Conservation (phyloP, 1,140 invertebrate genomes). For the Pseudomyrmex gracilis region DNA sequence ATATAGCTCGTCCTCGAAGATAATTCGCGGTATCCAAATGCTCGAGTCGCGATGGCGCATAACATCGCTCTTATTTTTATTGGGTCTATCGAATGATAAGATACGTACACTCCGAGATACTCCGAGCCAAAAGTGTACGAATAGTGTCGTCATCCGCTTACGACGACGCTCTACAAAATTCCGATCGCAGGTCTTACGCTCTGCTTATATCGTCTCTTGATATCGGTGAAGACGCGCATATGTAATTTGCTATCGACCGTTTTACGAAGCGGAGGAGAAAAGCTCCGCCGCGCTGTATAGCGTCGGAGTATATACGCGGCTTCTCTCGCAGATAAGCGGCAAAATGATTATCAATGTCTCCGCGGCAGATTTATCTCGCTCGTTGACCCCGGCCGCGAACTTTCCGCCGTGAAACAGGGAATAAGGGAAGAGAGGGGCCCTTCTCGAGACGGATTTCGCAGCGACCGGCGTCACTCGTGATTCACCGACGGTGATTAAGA, state of each 20-base stretch:
- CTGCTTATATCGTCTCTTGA: conserved; percentile 64
- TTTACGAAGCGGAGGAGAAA: conserved; percentile 48
- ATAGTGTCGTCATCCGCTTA: neutral
- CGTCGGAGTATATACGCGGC: neutral
- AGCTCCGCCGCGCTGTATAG: neutral
- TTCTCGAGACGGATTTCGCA: conserved; percentile 45
- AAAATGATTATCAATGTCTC: conserved; percentile 55
- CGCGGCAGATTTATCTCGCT: conserved; percentile 45
- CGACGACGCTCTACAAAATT: conserved; percentile 57
- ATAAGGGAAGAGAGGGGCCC: neutral
- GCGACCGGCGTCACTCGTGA: conserved; percentile 51
- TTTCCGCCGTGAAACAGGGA: conserved; percentile 18
- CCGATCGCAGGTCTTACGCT: conserved; percentile 47
- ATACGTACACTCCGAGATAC: no score
- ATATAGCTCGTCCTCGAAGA: neutral
- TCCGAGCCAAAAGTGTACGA: neutral
- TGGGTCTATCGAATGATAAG: conserved; percentile 14
- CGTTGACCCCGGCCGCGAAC: conserved; percentile 9
- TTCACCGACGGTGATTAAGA: conserved; percentile 68
- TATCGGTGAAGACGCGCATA: conserved; percentile 15
- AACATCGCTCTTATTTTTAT: conserved; percentile 13
- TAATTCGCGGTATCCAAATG: conserved; percentile 22
- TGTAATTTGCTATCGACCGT: conserved; percentile 67
- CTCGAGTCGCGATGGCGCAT: neutral
- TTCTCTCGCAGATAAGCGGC: conserved; percentile 34